A percentile compares a stretch with the other conserved stretches of the same genome.
Conservation (phyloP, 2,888 invertebrate species). For the Phoronis australis region DNA sequence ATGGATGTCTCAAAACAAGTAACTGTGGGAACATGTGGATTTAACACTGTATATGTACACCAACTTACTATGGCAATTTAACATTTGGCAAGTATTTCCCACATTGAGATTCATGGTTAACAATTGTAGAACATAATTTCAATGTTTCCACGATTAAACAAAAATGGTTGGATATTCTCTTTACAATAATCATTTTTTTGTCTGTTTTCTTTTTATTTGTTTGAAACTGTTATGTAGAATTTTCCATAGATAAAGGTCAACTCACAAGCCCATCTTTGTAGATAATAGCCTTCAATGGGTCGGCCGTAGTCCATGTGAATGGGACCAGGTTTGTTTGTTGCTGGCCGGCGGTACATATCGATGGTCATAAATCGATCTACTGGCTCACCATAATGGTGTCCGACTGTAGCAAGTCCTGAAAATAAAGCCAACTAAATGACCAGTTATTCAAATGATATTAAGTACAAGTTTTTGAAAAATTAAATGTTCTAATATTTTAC, state of each 20-base stretch:
- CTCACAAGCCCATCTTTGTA: conserved; percentile 46
- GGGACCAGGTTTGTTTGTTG: conserved; percentile 42
- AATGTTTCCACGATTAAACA: not conserved
- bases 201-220: not conserved
- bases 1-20: no score
- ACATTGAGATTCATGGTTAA: no score
- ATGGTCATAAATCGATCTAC: conserved; percentile 42
- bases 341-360: conserved; percentile 46
- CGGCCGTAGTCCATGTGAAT: conserved; percentile 46
- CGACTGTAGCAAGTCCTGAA: no score
- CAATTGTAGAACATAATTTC: not conserved
- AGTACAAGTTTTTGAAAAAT: no score
- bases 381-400: conserved; percentile 45
- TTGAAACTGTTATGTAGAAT: not conserved
- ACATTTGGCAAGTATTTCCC: no score
- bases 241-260: not conserved
- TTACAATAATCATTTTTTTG: not conserved
- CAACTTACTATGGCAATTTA: no score
- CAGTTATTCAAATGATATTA: no score
- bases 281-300: conserved; percentile 48
- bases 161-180: not conserved
- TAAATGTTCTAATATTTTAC: no score
- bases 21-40: no score
- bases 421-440: no score
- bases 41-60: no score